Conservation (phyloP, 1,140 invertebrate species). For the Microplitis mediator region DNA sequence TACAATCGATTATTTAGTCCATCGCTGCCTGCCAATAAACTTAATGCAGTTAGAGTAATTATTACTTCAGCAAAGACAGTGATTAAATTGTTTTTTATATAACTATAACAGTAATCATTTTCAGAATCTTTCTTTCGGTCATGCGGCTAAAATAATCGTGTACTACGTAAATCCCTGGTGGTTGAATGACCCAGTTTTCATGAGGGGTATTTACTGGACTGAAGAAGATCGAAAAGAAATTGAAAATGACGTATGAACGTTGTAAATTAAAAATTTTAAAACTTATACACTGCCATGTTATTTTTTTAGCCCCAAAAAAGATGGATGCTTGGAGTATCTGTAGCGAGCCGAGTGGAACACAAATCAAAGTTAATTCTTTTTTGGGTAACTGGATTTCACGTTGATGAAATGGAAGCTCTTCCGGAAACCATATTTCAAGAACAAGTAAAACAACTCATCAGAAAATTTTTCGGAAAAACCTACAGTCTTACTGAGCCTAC, state of each 20-base stretch:
- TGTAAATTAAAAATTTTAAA: background rate
- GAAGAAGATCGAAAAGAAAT: conserved; percentile 55
- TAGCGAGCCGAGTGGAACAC: conserved; percentile 70
- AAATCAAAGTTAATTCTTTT: conserved; percentile 73
- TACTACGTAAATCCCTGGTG: conserved; percentile 71
- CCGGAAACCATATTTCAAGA: conserved; percentile 58
- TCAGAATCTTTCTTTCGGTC: conserved; percentile 66
- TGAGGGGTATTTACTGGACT: conserved; percentile 61
- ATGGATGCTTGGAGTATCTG: conserved; percentile 71
- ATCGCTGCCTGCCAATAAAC: conserved; percentile 47
- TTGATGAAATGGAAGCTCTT: conserved; percentile 65
- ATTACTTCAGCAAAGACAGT: background rate
- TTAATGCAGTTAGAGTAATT: conserved; percentile 48
- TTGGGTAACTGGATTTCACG: conserved; percentile 66
- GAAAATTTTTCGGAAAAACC: conserved; percentile 58
- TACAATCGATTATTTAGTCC: conserved; percentile 55
- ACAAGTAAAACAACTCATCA: conserved; percentile 58
- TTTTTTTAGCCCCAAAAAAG: conserved; percentile 31
- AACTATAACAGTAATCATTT: background rate
- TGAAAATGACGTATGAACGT: background rate
- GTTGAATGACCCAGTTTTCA: conserved; percentile 49
- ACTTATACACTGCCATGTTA: background rate
- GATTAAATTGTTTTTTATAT: too few relatives aligned
- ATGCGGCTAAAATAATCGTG: conserved; percentile 74
- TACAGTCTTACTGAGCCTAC: conserved; percentile 64